Evolutionary conservation across 1,140 invertebrate genomes (phyloP).

Genomic region (Caerostris darwini): DNA sequence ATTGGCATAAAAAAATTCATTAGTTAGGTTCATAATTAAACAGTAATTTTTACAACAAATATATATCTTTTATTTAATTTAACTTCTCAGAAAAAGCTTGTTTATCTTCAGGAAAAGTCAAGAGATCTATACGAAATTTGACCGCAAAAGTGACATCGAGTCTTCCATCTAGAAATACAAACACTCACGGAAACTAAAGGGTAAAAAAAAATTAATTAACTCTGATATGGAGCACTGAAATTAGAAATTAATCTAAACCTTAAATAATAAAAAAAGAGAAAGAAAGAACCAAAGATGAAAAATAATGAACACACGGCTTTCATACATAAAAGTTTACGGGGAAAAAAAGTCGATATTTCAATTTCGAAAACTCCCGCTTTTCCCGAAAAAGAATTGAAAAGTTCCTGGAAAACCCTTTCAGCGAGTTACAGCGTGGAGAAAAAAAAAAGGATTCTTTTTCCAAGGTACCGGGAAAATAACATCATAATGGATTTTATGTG

Average conservation of each 20-base stretch:
- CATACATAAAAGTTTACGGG: background rate
- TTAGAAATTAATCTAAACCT: background rate
- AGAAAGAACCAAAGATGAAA: too few species aligned
- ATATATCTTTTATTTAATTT: too few species aligned
- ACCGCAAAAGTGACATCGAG: background rate
- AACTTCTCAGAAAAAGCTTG: background rate
- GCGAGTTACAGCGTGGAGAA: background rate
- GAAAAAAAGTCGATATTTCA: conserved; percentile 29
- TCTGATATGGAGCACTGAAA: background rate
- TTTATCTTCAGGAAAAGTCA: background rate
- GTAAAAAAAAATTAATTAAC: conserved; percentile 16
- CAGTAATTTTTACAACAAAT: too few species aligned
- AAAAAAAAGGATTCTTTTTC: background rate
- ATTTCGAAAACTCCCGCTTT: background rate
- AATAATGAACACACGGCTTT: too few species aligned
- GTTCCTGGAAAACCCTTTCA: background rate
- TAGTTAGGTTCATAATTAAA: too few species aligned
- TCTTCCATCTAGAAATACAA: background rate
- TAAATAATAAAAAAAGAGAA: too few species aligned
- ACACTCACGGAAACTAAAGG: background rate
- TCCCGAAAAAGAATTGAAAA: background rate
- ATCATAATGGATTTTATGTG: conserved; percentile 28
- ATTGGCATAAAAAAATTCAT: too few species aligned
- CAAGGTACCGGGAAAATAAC: background rate
- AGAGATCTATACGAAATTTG: background rate